Evolutionary conservation across 2,113 vertebrate genomes (phyloP).

Genomic region (Python bivittatus): DNA sequence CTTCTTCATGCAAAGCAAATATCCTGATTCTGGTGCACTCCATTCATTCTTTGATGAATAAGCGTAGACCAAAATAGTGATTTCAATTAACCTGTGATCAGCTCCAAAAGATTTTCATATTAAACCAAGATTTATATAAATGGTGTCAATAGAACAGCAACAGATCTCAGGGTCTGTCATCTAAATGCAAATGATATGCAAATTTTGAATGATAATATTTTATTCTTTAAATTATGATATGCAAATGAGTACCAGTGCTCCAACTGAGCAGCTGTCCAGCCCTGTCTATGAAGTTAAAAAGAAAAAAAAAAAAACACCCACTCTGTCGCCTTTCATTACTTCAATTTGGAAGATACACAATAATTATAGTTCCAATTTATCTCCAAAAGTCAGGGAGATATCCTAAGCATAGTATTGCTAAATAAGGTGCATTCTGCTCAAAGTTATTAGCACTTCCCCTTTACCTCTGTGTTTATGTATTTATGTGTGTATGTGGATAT

Average conservation of each 20-base stretch:
- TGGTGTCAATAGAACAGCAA: conserved; percentile 11
- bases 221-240: conserved; percentile 14
- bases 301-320: neutral
- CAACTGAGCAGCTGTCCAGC: neutral
- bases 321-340: neutral
- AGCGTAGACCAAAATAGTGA: neutral
- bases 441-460: neutral
- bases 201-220: conserved; percentile 23
- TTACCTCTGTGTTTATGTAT: neutral
- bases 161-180: neutral
- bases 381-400: neutral
- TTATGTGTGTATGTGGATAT: neutral
- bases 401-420: neutral
- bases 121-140: neutral
- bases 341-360: neutral
- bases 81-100: conserved; percentile 6
- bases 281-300: neutral
- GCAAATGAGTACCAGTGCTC: conserved; percentile 1
- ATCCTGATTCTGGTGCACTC: neutral
- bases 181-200: conserved; percentile 22
- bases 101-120: conserved; percentile 1
- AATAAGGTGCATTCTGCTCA: too few species aligned
- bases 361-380: neutral
- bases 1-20: neutral
- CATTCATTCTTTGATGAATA: neutral